A percentile compares a stretch with the other conserved stretches of the same genome.
Conservation (phyloP, 2,113 vertebrate species). For the Neomonachus schauinslandi region DNA sequence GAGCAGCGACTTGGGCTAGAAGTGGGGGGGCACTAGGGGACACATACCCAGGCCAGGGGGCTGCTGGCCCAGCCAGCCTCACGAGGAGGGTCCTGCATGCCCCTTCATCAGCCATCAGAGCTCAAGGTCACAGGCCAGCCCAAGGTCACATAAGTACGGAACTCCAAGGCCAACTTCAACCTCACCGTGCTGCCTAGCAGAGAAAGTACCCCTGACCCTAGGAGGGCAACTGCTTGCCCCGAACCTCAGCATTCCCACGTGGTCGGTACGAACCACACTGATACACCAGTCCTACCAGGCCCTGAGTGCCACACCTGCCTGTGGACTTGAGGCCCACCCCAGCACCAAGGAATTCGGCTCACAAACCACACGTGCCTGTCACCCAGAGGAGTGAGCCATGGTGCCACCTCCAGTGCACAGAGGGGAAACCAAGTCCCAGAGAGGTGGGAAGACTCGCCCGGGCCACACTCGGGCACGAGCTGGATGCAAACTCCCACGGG, state of each 20-base stretch:
- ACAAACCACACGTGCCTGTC: fast-evolving
- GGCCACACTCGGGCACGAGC: fast-evolving
- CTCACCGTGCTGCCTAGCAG: neutral
- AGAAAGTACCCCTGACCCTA: fast-evolving
- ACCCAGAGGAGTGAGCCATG: fast-evolving
- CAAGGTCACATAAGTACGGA: fast-evolving
- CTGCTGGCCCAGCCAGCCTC: neutral
- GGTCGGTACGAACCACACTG: neutral
- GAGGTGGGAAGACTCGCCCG: fast-evolving
- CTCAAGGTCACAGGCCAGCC: neutral
- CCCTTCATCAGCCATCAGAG: neutral
- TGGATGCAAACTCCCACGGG: neutral
- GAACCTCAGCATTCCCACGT: neutral
- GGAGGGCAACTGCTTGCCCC: fast-evolving
- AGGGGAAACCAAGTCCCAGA: neutral
- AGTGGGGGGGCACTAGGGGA: neutral
- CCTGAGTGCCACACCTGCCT: neutral
- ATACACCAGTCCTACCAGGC: no score
- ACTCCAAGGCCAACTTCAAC: no score
- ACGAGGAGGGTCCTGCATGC: no score
- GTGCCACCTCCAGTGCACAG: no score
- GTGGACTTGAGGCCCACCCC: fast-evolving
- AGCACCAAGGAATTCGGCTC: fast-evolving
- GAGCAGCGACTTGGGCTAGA: neutral
- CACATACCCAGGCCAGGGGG: neutral